These are phyloP conservation scores for Vultur gryphus DNA, from an alignment of 2,797 vertebrate genomes.

Conservation along the genomic window DNA sequence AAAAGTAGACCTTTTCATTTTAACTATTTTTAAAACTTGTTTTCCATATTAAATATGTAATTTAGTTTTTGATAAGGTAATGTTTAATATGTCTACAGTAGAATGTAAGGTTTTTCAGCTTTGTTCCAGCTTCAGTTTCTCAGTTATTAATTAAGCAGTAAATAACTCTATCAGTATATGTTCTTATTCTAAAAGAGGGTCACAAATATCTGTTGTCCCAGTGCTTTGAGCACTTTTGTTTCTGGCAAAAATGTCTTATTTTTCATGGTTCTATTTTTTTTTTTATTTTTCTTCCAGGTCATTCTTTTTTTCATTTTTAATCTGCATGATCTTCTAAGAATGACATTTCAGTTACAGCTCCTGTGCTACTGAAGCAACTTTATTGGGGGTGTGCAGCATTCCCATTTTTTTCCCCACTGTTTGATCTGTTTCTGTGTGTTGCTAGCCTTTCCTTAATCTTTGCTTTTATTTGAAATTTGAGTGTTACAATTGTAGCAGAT, in stretches of 20 bases:
- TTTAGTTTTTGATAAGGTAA: background rate
- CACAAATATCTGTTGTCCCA: background rate
- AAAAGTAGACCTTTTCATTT: background rate
- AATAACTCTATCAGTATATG: background rate
- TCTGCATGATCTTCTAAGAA: background rate
- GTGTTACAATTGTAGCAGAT: background rate
- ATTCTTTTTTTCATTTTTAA: background rate
- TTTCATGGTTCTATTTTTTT: background rate
- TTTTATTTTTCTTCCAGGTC: background rate
- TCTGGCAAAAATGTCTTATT: background rate
- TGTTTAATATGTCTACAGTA: background rate
- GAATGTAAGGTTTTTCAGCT: background rate
- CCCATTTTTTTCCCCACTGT: background rate
- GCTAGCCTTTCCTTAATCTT: conserved; percentile 3
- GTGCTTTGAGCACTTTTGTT: background rate
- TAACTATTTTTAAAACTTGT: background rate
- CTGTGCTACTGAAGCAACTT: background rate
- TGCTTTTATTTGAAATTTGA: conserved; percentile 2
- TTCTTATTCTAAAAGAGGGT: background rate
- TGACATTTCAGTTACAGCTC: background rate
- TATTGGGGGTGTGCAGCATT: background rate
- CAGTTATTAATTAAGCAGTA: background rate
- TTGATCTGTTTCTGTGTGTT: background rate
- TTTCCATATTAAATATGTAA: background rate
- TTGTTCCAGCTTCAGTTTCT: background rate